Conservation (phyloP, 2,888 invertebrate genomes). For the Rhaphigaster nebulosa region DNA sequence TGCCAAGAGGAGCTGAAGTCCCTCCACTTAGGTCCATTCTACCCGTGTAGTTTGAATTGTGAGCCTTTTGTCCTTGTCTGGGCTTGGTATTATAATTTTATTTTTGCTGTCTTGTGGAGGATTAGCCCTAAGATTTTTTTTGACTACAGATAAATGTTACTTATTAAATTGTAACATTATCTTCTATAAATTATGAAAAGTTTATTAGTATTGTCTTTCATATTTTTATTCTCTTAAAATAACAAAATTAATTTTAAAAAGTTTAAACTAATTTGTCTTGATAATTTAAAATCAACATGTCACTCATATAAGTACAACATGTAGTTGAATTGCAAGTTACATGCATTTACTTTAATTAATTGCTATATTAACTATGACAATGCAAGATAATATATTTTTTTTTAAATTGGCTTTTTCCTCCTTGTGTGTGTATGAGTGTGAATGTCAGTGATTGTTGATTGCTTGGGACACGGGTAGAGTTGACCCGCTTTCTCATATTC, state of each 20-base stretch:
- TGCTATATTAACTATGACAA: not conserved
- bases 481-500: conserved; percentile 57
- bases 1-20: conserved; percentile 44
- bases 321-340: not conserved
- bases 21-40: conserved; percentile 51
- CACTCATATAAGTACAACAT: not conserved
- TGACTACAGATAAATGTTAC: conserved; percentile 17
- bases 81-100: conserved; percentile 39
- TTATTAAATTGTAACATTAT: conserved; percentile 20
- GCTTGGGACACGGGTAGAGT: conserved; percentile 56
- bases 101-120: conserved; percentile 57
- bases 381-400: not conserved
- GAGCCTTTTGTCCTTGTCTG: conserved; percentile 58
- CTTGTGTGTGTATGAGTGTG: conserved; percentile 51
- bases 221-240: not conserved
- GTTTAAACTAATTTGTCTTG: not conserved
- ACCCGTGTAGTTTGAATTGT: conserved; percentile 56
- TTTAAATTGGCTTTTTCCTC: conserved; percentile 54
- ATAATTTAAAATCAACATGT: not conserved
- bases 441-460: conserved; percentile 37
- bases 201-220: not conserved
- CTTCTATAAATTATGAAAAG: not conserved
- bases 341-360: not conserved
- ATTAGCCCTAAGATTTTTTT: conserved; percentile 32
- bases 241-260: not conserved